Base-by-base conservation (phyloP, 2,113 vertebrate genomes). In the Oreotragus oreotragus region DNA sequence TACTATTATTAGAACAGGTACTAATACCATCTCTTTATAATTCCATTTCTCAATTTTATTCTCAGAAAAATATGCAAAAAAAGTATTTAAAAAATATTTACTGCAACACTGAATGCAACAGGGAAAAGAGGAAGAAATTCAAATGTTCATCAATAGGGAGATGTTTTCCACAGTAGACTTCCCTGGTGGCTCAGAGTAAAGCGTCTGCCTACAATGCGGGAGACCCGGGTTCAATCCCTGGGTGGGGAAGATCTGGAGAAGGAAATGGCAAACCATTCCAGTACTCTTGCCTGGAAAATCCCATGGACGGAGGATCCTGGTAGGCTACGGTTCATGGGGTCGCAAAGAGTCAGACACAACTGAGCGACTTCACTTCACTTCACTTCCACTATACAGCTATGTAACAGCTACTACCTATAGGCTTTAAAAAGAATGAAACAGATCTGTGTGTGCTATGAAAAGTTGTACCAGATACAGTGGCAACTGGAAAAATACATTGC, bases 341-440 rank as follows among this genome's bases (percentile, higher is more conserved):
- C 6, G 3, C 60, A 62, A 30, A 62, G 60, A 62, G 60, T 62
- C 28, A 15, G 28, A 62, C 28, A 62, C 6, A 7, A 62, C 60
- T 62, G 57, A 58, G 57, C 11, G 2, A 58, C 58, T 60, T 60
- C 27, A 60, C 60, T 60, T 60, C 25, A 60, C 25, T 62, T 62
- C 60, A 62, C 60, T 16, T 62, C 60, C 62, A 90, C 47, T 45
- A 89, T 19, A 57, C 2, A 96, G 91, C 30, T n/a, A 84, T 77
- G 76, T 11, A 70, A 47, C 23, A 73, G 14, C 9, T 85, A 84
- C n/a, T 84, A 79, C 7, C 64, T 39, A 55, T 0, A 77, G 36
- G 62, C 73, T 96, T 95, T 88, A 53, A 43, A 85, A 87, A 90
- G 30, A 97, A 91, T 51, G 57, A 95, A 95, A 80, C 47, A 84